Percentiles rank a stretch among this genome's conserved stretches.
Conservation (phyloP, 2,797 vertebrate genomes). For the Liparis tanakae region DNA sequence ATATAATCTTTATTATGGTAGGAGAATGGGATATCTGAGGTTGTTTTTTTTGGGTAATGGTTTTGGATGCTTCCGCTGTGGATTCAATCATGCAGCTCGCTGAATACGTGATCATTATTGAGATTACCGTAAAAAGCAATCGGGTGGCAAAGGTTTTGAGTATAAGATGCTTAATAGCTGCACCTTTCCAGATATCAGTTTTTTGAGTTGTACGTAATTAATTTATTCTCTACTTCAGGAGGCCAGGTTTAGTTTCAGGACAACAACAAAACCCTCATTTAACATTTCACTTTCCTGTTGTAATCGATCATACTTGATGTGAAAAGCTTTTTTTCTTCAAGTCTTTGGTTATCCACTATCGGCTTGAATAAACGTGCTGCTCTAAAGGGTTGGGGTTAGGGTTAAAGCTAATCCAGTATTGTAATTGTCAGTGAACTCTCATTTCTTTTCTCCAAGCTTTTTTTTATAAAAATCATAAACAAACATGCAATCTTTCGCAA, state of each 20-base stretch:
- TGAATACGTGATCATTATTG: neutral
- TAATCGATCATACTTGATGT: neutral
- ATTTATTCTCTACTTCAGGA: neutral
- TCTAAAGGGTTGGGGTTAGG: neutral
- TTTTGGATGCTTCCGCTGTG: neutral
- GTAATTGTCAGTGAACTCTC: neutral
- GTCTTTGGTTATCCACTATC: slow-evolving; percentile 6
- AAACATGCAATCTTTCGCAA: too few relatives aligned
- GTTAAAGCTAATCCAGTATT: neutral
- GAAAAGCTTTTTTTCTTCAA: neutral
- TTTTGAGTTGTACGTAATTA: neutral
- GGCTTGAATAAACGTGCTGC: neutral
- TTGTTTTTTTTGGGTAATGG: neutral
- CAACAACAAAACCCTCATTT: neutral
- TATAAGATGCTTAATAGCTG: neutral
- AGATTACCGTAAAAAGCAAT: neutral
- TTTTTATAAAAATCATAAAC: neutral
- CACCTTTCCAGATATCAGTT: neutral
- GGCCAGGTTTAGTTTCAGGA: neutral
- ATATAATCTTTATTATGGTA: slow-evolving; percentile 45
- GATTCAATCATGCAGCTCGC: neutral
- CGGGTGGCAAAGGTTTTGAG: neutral
- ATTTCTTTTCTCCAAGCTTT: neutral
- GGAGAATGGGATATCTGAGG: slow-evolving; percentile 44
- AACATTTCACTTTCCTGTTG: neutral